phyloP scores from a whole-genome alignment of 2,113 vertebrate species.

The Heliornis fulica region DNA sequence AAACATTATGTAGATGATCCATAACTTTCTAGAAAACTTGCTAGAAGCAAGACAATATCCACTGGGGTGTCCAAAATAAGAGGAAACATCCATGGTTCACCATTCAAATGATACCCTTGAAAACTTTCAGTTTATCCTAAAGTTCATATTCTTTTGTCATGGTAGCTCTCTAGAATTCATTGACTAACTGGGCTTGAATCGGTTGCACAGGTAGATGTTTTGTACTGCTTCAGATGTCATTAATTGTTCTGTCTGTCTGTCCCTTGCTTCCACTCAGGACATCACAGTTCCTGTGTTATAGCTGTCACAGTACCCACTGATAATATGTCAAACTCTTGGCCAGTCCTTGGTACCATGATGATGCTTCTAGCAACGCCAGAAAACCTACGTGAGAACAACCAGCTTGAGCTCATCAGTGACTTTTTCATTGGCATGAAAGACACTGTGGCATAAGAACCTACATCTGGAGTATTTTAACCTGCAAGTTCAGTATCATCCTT shows the following conservation, averaged over 20 bases:
- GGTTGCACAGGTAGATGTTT: neutral
- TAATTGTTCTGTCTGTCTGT: neutral
- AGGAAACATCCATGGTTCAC: neutral
- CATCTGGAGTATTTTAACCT: neutral
- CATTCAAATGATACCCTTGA: neutral
- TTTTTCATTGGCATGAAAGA: neutral
- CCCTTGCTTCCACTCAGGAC: neutral
- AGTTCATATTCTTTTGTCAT: neutral
- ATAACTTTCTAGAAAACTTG: neutral
- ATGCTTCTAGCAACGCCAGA: neutral
- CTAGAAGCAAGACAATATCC: neutral
- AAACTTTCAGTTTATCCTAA: neutral
- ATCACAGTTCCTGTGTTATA: neutral
- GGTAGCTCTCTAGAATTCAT: neutral
- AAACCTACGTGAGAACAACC: rapidly evolving
- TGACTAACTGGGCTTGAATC: neutral
- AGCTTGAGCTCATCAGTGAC: neutral
- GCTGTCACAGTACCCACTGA: neutral
- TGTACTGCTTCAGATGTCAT: neutral
- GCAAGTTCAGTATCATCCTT: neutral
- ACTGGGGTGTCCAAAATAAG: neutral
- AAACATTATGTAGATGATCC: neutral
- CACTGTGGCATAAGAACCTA: neutral
- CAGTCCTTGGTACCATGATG: neutral
- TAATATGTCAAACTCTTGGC: neutral